phyloP scores from a whole-genome alignment of 1,140 invertebrate species.

The Cherax destructor region DNA sequence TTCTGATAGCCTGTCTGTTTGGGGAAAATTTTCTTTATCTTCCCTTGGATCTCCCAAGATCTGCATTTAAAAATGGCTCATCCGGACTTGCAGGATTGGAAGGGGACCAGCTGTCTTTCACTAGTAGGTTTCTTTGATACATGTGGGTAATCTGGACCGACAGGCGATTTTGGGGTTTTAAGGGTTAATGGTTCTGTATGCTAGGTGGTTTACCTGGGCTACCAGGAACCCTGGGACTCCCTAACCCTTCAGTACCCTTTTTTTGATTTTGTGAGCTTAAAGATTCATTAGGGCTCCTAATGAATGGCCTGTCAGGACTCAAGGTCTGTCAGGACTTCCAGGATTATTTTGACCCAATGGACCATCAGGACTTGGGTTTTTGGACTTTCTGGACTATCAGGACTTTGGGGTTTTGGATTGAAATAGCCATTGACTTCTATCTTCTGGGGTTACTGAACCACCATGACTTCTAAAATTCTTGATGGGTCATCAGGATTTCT shows the following conservation, averaged over 20 bases:
- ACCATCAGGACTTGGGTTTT: background rate
- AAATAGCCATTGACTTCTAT: background rate
- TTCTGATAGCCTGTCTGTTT: constrained; percentile 44
- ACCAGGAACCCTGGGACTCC: no score
- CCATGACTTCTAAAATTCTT: constrained; percentile 4
- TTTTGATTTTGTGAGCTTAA: no score
- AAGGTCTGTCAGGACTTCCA: no score
- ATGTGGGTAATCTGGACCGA: background rate
- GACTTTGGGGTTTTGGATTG: background rate
- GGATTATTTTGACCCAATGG: no score
- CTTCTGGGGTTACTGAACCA: background rate
- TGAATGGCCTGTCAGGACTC: no score
- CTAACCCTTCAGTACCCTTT: no score
- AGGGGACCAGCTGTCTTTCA: background rate
- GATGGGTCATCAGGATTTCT: constrained; percentile 1
- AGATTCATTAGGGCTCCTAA: no score
- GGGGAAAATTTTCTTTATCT: background rate
- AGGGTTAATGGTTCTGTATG: background rate
- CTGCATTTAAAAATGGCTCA: background rate
- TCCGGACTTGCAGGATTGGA: background rate
- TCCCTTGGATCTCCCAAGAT: background rate
- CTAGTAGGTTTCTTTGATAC: background rate
- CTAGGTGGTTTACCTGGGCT: no score
- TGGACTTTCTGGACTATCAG: background rate
- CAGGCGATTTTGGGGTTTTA: background rate